Conservation (phyloP, 1,140 invertebrate species). For the Gyrodactylus bullatarudis region DNA sequence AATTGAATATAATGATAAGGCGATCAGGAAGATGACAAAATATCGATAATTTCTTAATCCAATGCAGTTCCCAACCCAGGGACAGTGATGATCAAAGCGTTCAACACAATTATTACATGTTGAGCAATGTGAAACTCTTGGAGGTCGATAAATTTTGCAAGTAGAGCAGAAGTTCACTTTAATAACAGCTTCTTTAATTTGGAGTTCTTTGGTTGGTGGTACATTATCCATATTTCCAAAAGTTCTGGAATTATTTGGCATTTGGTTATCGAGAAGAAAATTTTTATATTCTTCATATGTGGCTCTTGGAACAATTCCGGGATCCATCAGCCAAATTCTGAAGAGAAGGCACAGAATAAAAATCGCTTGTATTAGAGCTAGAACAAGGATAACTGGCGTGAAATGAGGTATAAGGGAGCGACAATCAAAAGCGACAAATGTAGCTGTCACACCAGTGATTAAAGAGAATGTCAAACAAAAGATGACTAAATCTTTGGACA, state of each 20-base stretch:
- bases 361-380: constrained; percentile 45
- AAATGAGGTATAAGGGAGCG: constrained; percentile 42
- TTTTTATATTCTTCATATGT: constrained; percentile 58
- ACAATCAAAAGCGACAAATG: constrained; percentile 30
- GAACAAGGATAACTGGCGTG: constrained; percentile 47
- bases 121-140: constrained; percentile 2
- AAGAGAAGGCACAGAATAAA: constrained; percentile 60
- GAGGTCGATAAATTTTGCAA: background rate
- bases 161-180: constrained; percentile 3
- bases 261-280: constrained; percentile 35
- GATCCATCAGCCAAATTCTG: constrained; percentile 62
- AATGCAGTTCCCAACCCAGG: constrained; percentile 77
- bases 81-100: constrained; percentile 25
- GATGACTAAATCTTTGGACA: background rate
- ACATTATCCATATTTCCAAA: background rate
- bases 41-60: constrained; percentile 85
- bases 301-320: constrained; percentile 57
- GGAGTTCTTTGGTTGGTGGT: background rate
- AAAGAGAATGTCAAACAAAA: background rate
- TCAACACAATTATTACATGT: constrained; percentile 10
- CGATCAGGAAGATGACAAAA: constrained; percentile 92
- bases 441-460: background rate
- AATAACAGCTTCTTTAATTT: background rate
- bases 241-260: background rate
- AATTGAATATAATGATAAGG: constrained; percentile 66